These are phyloP conservation scores for Haliclona indistincta DNA, from an alignment of 37 sponge, comb jelly and placozoan species.

Conservation along the genomic window DNA sequence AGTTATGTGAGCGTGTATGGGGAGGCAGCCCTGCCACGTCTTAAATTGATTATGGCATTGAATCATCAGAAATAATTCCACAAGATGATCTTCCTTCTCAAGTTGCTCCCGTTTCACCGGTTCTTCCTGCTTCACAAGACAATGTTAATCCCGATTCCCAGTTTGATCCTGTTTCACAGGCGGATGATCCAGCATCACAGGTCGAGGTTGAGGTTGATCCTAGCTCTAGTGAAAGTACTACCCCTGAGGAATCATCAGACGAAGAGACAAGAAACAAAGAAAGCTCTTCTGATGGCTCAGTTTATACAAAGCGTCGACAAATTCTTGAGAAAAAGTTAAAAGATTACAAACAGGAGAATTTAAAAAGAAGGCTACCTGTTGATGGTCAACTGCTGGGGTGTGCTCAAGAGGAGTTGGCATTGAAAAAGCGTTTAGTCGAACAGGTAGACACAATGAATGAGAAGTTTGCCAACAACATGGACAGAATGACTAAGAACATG, in stretches of 20 bases:
- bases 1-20: too few species aligned
- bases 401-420: background rate
- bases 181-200: too few species aligned
- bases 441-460: conserved; percentile 10
- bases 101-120: background rate
- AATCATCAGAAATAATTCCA: too few species aligned
- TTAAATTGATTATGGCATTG: background rate
- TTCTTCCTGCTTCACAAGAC: background rate
- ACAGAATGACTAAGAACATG: background rate
- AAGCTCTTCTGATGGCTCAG: background rate
- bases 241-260: background rate
- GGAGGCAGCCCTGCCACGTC: too few species aligned
- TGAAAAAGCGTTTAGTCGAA: background rate
- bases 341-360: background rate
- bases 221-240: too few species aligned
- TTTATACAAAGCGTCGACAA: background rate
- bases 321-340: background rate
- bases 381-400: conserved; percentile 3
- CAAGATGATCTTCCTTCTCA: too few species aligned
- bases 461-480: background rate
- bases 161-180: background rate
- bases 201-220: too few species aligned
- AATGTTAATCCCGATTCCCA: background rate
- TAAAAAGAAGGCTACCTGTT: conserved; percentile 3
- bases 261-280: background rate